Conservation (phyloP, 2,797 vertebrate species). For the Gallirallus australis region DNA sequence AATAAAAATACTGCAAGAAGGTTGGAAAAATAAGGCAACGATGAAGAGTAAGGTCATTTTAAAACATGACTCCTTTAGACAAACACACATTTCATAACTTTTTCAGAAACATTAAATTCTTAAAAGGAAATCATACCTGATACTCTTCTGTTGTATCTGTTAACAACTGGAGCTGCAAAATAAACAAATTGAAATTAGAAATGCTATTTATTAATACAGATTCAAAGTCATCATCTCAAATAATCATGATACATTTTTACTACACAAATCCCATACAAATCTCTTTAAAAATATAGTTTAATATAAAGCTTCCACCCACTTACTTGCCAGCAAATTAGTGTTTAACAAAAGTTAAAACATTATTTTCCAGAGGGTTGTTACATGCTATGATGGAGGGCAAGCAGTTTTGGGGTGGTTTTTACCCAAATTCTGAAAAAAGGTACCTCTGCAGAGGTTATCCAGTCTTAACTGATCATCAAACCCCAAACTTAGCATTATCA, state of each 20-base stretch:
- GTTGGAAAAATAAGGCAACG: background rate
- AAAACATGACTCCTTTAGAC: background rate
- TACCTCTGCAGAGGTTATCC: background rate
- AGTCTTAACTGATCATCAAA: background rate
- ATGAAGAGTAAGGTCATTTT: background rate
- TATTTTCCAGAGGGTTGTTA: background rate
- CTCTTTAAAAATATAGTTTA: background rate
- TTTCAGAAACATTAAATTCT: background rate
- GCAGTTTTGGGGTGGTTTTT: background rate
- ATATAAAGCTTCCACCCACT: background rate
- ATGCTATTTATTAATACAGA: background rate
- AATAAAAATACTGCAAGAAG: background rate
- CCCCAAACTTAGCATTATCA: background rate
- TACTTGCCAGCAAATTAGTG: background rate
- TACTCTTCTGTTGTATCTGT: constrained; percentile 94
- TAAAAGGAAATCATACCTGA: constrained; percentile 85
- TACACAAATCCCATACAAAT: background rate
- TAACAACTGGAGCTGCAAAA: constrained; percentile 89
- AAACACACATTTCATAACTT: background rate
- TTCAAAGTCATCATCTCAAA: background rate
- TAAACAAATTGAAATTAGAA: constrained; percentile 44
- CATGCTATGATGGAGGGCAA: background rate
- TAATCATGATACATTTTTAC: background rate
- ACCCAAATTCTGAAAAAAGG: background rate
- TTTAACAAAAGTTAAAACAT: background rate